These are phyloP conservation scores for Lanius collurio DNA, from an alignment of 2,113 vertebrate species.

Conservation along the genomic window DNA sequence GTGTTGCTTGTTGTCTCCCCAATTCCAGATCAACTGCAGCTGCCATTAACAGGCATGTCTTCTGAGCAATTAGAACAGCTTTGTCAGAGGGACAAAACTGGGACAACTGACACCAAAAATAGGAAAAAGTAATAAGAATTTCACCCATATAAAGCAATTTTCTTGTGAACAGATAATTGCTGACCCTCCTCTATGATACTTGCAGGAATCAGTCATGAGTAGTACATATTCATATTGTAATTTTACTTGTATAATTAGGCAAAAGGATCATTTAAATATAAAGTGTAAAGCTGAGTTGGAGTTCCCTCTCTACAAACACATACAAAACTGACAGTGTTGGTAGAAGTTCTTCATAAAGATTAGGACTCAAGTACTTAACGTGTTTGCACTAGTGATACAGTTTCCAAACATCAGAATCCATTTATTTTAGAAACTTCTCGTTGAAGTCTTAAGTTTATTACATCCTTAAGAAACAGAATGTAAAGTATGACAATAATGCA, in stretches of 20 bases:
- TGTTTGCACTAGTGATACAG: neutral
- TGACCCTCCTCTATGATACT: neutral
- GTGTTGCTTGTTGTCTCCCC: conserved; percentile 71
- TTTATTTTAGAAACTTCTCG: neutral
- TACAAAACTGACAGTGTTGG: neutral
- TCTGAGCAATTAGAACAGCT: conserved; percentile 84
- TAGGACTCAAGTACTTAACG: neutral
- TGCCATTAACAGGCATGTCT: conserved; percentile 89
- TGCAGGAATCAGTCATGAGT: neutral
- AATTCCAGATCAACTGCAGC: conserved; percentile 82
- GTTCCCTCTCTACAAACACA: neutral
- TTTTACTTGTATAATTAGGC: neutral
- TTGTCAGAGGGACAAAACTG: conserved; percentile 84
- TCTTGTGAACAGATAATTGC: neutral
- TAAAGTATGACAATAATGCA: neutral
- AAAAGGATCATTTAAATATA: neutral
- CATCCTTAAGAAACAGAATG: neutral
- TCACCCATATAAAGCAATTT: neutral
- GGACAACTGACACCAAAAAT: conserved; percentile 81
- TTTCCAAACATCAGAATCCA: neutral
- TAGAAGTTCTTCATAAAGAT: neutral
- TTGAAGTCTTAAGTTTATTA: neutral
- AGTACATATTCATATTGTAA: neutral
- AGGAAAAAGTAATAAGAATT: conserved; percentile 32
- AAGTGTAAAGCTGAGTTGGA: neutral